Conservation (phyloP, 1,140 invertebrate genomes). For the Bicyclus anynana region DNA sequence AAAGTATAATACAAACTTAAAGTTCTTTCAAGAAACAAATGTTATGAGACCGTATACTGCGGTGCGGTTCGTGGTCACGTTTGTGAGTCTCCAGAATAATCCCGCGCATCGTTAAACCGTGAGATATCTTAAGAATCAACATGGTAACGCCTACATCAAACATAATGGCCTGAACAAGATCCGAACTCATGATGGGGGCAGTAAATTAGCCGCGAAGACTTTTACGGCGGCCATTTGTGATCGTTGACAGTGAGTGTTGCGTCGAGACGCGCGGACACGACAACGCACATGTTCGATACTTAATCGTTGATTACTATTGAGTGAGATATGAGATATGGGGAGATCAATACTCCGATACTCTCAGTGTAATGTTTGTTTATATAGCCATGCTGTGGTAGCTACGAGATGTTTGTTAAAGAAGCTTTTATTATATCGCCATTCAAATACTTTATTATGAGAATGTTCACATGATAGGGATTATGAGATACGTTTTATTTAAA, state of each 20-base stretch:
- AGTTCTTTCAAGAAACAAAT: too few species aligned
- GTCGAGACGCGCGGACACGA: constrained; percentile 31
- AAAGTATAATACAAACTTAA: too few species aligned
- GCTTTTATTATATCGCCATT: too few species aligned
- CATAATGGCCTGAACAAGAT: constrained; percentile 44
- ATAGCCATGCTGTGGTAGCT: neutral
- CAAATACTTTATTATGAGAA: too few species aligned
- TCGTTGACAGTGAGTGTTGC: constrained; percentile 41
- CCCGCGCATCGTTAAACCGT: constrained; percentile 22
- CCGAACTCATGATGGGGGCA: constrained; percentile 37
- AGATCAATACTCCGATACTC: constrained; percentile 10
- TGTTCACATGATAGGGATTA: too few species aligned
- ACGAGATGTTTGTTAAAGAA: too few species aligned
- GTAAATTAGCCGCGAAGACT: constrained; percentile 52
- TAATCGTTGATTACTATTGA: constrained; percentile 28
- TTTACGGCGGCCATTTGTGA: constrained; percentile 54
- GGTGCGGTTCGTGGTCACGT: neutral
- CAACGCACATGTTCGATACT: constrained; percentile 35
- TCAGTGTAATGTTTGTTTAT: neutral
- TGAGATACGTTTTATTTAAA: too few species aligned
- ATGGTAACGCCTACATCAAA: constrained; percentile 45
- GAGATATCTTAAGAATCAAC: constrained; percentile 58
- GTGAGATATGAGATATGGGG: constrained; percentile 17
- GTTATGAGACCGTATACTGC: neutral
- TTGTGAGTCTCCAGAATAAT: neutral